These are phyloP conservation scores for Cylas formicarius DNA, from an alignment of 1,140 invertebrate genomes.

Conservation along the genomic window DNA sequence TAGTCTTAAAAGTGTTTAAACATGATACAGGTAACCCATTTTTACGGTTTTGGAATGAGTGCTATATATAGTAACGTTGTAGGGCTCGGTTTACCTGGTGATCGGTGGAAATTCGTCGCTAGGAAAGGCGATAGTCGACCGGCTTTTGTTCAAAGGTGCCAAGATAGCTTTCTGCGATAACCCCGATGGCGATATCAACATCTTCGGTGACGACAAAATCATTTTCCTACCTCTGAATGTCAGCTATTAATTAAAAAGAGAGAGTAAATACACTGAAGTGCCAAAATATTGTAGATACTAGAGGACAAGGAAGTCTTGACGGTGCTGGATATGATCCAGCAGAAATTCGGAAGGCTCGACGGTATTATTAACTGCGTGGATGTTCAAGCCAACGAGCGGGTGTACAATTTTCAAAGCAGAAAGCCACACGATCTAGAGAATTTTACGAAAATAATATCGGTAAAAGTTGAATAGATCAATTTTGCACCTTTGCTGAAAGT, in stretches of 20 bases:
- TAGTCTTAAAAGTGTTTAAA: too few species aligned
- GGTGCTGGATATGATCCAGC: slow-evolving; percentile 5
- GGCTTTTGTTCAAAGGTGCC: slow-evolving; percentile 11
- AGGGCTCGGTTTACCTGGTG: slow-evolving; percentile 21
- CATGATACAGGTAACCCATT: too few species aligned
- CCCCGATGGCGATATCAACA: slow-evolving; percentile 10
- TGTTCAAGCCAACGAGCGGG: neutral
- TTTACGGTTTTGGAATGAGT: too few species aligned
- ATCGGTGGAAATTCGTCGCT: slow-evolving; percentile 12
- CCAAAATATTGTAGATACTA: slow-evolving; percentile 4
- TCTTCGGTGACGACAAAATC: slow-evolving; percentile 17
- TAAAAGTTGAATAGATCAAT: slow-evolving; percentile 4
- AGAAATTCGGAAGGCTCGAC: slow-evolving; percentile 15
- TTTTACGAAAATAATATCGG: slow-evolving; percentile 8
- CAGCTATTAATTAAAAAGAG: neutral
- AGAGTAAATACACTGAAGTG: too few species aligned
- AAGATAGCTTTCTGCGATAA: slow-evolving; percentile 13
- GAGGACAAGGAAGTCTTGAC: slow-evolving; percentile 7
- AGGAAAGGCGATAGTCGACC: slow-evolving; percentile 12
- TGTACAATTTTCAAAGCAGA: slow-evolving; percentile 7
- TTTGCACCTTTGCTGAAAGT: neutral
- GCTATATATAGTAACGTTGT: too few species aligned
- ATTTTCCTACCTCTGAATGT: slow-evolving; percentile 17
- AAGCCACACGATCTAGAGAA: slow-evolving; percentile 1
- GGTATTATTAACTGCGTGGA: slow-evolving; percentile 16